Conservation (phyloP, 2,888 invertebrate species). For the Folsomia candida region DNA sequence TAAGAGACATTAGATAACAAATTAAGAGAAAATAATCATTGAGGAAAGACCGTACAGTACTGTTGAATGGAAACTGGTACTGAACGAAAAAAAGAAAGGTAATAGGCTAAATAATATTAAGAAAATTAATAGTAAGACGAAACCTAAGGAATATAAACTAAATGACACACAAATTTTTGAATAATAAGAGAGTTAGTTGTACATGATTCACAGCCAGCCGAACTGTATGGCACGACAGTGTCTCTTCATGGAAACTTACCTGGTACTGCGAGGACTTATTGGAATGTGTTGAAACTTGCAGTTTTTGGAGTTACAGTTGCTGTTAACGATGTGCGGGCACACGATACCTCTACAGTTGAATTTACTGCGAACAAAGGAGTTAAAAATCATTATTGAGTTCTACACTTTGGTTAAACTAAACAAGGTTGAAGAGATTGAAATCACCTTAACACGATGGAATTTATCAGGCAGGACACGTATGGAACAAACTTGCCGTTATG, state of each 20-base stretch:
- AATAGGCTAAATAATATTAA: too few relatives aligned
- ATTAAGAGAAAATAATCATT: too few relatives aligned
- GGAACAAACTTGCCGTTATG: not conserved
- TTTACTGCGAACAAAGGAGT: not conserved
- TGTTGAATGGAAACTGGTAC: too few relatives aligned
- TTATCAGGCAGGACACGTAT: not conserved
- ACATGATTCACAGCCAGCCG: too few relatives aligned
- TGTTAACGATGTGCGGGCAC: not conserved
- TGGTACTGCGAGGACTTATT: not conserved
- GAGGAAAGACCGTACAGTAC: too few relatives aligned
- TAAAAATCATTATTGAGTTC: not conserved
- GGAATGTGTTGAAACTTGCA: conserved; percentile 4
- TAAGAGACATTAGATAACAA: too few relatives aligned
- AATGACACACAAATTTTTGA: not conserved
- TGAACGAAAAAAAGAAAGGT: too few relatives aligned
- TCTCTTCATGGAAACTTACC: not conserved
- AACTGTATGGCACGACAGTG: too few relatives aligned
- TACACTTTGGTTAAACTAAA: not conserved
- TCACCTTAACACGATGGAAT: not conserved
- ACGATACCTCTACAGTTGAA: not conserved
- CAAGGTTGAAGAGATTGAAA: not conserved
- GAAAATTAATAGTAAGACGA: not conserved
- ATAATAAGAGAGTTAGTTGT: too few relatives aligned
- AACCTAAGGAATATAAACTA: too few relatives aligned
- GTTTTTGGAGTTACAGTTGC: not conserved